Conservation (phyloP, 2,113 vertebrate species). For the Eclectus roratus region DNA sequence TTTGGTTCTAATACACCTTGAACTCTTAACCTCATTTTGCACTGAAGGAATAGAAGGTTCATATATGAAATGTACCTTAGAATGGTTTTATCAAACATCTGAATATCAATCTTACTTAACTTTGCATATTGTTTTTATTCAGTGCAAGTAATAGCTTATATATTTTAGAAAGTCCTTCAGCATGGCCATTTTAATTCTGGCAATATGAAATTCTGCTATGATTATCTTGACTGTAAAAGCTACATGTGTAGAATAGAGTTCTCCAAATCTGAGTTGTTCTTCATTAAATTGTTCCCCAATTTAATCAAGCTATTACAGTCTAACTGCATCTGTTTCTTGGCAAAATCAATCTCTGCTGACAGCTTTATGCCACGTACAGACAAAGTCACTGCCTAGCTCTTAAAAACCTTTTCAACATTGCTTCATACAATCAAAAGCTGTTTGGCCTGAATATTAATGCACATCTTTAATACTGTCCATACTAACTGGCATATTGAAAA, state of each 20-base stretch:
- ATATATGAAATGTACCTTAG: background rate
- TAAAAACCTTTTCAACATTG: background rate
- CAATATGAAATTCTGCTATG: background rate
- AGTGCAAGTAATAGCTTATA: background rate
- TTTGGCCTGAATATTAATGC: background rate
- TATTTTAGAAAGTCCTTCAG: background rate
- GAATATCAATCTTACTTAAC: background rate
- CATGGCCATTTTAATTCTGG: background rate
- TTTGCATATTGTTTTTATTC: background rate
- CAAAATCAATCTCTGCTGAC: background rate
- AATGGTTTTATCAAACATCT: background rate
- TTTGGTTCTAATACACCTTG: background rate
- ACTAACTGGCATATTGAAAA: background rate
- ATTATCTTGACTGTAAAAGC: background rate
- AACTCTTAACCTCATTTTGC: background rate
- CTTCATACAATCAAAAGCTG: background rate
- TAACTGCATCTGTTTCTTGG: background rate
- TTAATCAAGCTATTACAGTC: background rate
- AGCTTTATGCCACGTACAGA: background rate
- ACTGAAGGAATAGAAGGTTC: background rate
- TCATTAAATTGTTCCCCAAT: background rate
- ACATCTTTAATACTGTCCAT: background rate
- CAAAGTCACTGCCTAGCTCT: background rate
- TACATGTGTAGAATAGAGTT: background rate
- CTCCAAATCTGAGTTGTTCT: background rate